Evolutionary conservation across 2,797 vertebrate species (phyloP).

Genomic region (Amblyraja radiata): DNA sequence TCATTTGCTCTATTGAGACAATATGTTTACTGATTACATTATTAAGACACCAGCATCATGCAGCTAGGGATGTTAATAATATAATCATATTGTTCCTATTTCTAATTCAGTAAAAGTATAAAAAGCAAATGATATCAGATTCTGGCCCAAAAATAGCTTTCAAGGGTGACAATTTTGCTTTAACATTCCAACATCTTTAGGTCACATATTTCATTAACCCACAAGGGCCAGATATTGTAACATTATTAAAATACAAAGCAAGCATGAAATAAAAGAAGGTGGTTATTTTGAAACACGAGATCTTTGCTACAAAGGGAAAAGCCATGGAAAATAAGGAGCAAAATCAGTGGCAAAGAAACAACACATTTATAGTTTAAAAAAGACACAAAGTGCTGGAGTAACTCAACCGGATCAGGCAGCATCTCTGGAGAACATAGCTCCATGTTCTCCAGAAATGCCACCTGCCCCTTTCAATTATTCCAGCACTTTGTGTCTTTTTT

Average conservation of each 20-base stretch:
- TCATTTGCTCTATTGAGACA: constrained; percentile 7
- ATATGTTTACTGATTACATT: background rate
- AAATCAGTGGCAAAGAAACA: constrained; percentile 25
- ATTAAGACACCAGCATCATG: background rate
- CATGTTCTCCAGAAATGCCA: too few species aligned
- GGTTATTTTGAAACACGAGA: constrained; percentile 29
- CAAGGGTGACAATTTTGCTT: constrained; percentile 50
- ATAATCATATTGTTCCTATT: background rate
- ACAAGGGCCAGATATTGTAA: constrained; percentile 22
- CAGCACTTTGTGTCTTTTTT: too few species aligned
- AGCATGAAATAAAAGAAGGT: constrained; percentile 32
- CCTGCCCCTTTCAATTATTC: too few species aligned
- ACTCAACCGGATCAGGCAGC: too few species aligned
- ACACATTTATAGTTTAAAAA: background rate
- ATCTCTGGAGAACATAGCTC: too few species aligned
- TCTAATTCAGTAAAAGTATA: constrained; percentile 30
- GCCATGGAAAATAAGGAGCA: background rate
- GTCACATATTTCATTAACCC: constrained; percentile 38
- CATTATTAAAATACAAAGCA: constrained; percentile 32
- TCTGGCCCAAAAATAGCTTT: constrained; percentile 47
- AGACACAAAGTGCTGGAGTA: too few species aligned
- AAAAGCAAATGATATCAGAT: constrained; percentile 44
- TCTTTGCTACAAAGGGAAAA: background rate
- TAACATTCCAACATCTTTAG: constrained; percentile 55
- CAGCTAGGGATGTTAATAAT: background rate